Conservation (phyloP, 2,888 invertebrate genomes). For the Drosophila dives region DNA sequence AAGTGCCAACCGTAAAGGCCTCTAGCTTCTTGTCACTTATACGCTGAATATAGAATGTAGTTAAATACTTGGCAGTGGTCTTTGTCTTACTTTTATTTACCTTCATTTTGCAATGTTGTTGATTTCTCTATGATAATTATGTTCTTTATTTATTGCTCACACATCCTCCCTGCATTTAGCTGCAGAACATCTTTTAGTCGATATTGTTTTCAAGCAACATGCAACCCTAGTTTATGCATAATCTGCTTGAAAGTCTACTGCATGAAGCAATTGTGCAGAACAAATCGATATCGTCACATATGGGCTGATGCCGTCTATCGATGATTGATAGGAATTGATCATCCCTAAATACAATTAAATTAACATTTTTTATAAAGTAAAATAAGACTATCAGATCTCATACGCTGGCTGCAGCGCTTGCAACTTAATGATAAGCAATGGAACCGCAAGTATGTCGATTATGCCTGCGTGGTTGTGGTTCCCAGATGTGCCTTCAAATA, state of each 20-base stretch:
- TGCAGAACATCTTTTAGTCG: not conserved
- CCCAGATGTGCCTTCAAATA: constrained; percentile 77
- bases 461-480: constrained; percentile 77
- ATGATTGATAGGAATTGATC: constrained; percentile 20
- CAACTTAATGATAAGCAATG: constrained; percentile 31
- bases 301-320: constrained; percentile 22
- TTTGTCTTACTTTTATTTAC: constrained; percentile 30
- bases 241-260: not conserved
- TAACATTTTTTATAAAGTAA: constrained; percentile 39
- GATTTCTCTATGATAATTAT: not conserved
- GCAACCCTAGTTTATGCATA: not conserved
- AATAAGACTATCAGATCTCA: constrained; percentile 24
- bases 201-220: not conserved
- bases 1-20: constrained; percentile 90
- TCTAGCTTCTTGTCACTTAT: constrained; percentile 90
- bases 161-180: constrained; percentile 15
- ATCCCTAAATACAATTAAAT: constrained; percentile 41
- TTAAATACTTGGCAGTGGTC: not conserved
- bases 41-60: constrained; percentile 83
- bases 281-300: not conserved
- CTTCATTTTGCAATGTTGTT: constrained; percentile 45
- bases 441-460: constrained; percentile 78
- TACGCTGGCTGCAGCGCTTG: constrained; percentile 9
- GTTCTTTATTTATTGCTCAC: constrained; percentile 3
- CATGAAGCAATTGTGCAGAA: not conserved